These are phyloP conservation scores for Trissolcus basalis DNA, from an alignment of 1,140 invertebrate species.

Conservation along the genomic window DNA sequence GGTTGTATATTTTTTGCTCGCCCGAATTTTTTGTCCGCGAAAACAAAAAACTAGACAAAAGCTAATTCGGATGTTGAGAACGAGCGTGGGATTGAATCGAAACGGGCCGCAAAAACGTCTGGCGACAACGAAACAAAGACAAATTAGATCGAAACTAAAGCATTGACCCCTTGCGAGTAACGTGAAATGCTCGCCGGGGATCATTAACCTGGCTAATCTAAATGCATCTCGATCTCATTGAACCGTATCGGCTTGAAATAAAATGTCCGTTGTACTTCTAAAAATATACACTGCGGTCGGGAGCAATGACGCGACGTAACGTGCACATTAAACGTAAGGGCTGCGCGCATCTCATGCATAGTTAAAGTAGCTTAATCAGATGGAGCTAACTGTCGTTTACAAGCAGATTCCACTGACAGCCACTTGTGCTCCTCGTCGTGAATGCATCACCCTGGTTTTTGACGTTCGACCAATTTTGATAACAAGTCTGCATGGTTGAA, in stretches of 20 bases:
- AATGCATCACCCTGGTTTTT: constrained; percentile 16
- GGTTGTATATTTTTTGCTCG: too few relatives aligned
- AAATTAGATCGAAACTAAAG: neutral
- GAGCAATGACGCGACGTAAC: constrained; percentile 29
- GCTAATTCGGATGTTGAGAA: too few relatives aligned
- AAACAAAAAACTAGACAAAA: too few relatives aligned
- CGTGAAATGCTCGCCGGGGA: constrained; percentile 1
- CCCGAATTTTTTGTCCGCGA: too few relatives aligned
- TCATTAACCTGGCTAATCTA: constrained; percentile 13
- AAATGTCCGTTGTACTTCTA: constrained; percentile 10
- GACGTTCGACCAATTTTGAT: constrained; percentile 15
- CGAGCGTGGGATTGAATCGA: neutral
- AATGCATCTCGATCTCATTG: constrained; percentile 16
- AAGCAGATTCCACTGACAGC: constrained; percentile 17
- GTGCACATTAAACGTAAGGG: constrained; percentile 23
- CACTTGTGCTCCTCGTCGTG: constrained; percentile 13
- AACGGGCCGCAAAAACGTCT: neutral
- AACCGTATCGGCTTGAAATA: constrained; percentile 12
- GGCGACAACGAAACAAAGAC: neutral
- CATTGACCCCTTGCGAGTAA: neutral
- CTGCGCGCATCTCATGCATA: constrained; percentile 34
- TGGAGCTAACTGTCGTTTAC: constrained; percentile 35
- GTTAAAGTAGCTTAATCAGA: constrained; percentile 41
- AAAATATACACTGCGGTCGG: constrained; percentile 14
- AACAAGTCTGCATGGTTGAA: neutral